Evolutionary conservation across 2,797 vertebrate genomes (phyloP).

Genomic region (Coracias cyanogaster): DNA sequence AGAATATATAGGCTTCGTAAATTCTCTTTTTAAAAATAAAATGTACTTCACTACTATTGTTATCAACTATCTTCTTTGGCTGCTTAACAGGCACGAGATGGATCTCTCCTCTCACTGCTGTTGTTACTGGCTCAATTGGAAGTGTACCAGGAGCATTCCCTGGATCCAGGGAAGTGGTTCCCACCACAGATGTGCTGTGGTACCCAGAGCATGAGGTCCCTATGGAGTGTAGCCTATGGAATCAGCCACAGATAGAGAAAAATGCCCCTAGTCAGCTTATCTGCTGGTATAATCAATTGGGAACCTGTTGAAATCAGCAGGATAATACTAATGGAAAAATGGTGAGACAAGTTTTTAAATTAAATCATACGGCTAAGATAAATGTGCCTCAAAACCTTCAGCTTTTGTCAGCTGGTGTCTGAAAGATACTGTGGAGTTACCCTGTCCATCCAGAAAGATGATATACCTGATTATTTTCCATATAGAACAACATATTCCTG

Average conservation of each 20-base stretch:
- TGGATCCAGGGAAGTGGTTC: not conserved
- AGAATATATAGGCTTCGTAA: not conserved
- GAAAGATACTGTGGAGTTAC: not conserved
- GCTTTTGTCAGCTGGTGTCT: not conserved
- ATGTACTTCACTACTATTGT: not conserved
- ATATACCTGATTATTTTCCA: not conserved
- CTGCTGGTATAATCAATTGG: not conserved
- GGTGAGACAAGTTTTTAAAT: not conserved
- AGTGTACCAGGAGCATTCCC: not conserved
- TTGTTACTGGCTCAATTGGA: not conserved
- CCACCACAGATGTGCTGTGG: not conserved
- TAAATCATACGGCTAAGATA: not conserved
- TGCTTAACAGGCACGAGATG: not conserved
- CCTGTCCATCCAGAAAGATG: not conserved
- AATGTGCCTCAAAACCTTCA: not conserved
- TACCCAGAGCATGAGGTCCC: accelerated
- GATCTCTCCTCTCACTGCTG: not conserved
- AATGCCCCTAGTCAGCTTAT: not conserved
- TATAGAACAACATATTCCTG: not conserved
- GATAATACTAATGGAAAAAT: not conserved
- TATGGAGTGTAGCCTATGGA: not conserved
- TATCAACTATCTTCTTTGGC: not conserved
- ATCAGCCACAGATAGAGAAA: not conserved
- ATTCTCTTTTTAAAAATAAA: not conserved
- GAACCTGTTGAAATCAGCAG: not conserved